Evolutionary conservation across 2,113 vertebrate species (phyloP).

Genomic region (Butorides virescens): DNA sequence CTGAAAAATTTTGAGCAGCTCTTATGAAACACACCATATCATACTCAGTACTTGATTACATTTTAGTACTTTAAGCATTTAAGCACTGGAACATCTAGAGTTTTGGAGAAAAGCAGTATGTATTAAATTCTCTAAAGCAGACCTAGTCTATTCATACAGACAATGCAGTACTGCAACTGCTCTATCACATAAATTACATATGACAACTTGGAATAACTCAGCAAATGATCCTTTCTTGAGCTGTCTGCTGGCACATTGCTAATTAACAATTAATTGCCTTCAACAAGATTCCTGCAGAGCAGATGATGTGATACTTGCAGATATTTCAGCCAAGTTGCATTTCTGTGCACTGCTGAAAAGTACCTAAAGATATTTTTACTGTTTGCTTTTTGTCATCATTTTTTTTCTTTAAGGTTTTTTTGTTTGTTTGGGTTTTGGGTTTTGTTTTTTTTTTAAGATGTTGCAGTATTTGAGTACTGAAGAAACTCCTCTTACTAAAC

Average conservation of each 20-base stretch:
- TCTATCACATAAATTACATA: not conserved
- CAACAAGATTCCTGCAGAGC: slow-evolving; percentile 4
- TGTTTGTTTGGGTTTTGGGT: too few relatives aligned
- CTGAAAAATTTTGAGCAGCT: not conserved
- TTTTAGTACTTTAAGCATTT: not conserved
- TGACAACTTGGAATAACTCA: not conserved
- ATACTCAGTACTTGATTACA: not conserved
- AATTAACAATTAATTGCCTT: slow-evolving; percentile 59
- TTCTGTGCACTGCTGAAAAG: not conserved
- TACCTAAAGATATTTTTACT: not conserved
- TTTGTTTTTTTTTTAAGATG: not conserved
- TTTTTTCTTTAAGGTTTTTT: not conserved
- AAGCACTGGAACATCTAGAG: not conserved
- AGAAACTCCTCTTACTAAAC: not conserved
- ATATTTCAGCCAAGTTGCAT: not conserved
- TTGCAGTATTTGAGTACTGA: not conserved
- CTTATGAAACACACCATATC: not conserved
- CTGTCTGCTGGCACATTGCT: slow-evolving; percentile 3
- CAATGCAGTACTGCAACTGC: not conserved
- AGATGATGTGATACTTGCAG: slow-evolving; percentile 15
- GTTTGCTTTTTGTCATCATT: not conserved
- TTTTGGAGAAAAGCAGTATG: not conserved
- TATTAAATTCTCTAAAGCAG: not conserved
- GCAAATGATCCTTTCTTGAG: not conserved
- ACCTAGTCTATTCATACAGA: not conserved